Base-by-base conservation (phyloP, 2,113 vertebrate species). In the Martes martes region DNA sequence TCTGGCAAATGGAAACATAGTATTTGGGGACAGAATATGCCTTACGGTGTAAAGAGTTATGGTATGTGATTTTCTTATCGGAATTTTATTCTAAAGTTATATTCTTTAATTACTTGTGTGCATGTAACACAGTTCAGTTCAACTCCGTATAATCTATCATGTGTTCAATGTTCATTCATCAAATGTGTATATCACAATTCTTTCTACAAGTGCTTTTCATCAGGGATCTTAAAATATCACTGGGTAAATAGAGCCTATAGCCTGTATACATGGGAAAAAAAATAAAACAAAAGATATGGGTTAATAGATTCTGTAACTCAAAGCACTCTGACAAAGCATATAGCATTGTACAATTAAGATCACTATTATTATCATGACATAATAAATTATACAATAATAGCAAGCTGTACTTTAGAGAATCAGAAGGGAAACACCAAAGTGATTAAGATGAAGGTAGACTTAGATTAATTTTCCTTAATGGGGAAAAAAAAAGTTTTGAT, bases 341-440 rank as follows among this genome's bases (percentile, higher is more conserved):
- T 50, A 95, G 7, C 28, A 92, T 55, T 85, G 63, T 78, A n/a
- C 14, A 89, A 59, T 92, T 86, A 47, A 94, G 86, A 95, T 57
- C 31, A 92, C 3, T 88, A 79, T 88, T 88, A 79, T 88, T 82
- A 57, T 63, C 67, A 73, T 95, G 33, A 87, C 23, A 82, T 71
- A 92, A 76, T 90, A 90, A 90, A 88, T 90, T 92, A 87, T 91
- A 2, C 52, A 90, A 52, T 61, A 83, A 71, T 90, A 92, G 47
- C 39, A 94, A 79, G 23, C 1, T 94, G 3, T 85, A 61, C 14
- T 89, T 95, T 31, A 85, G 33, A 7, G 23, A 88, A 83, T 90
- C 31, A 78, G 65, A 93, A 87, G 80, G 18, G 16, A 82, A 26
- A 80, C 14, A 45, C 3, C 8, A 83, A 84, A 82, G 15, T 84